Conservation (phyloP, 1,140 invertebrate species). For the Maniola jurtina region DNA sequence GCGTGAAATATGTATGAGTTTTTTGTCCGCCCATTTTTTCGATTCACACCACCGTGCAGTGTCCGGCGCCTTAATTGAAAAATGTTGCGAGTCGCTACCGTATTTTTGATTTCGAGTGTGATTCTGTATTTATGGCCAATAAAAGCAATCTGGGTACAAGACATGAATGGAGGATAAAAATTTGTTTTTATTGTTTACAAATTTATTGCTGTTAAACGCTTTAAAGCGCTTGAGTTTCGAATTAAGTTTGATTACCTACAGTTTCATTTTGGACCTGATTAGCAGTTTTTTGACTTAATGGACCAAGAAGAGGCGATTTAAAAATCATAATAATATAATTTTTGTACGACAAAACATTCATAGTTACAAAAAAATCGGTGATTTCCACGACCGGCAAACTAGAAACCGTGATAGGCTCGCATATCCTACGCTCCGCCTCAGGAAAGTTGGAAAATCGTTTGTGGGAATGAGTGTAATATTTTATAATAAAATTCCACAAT, state of each 20-base stretch:
- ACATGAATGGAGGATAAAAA: slow-evolving; percentile 12
- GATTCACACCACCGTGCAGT: slow-evolving; percentile 39
- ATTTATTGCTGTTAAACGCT: slow-evolving; percentile 20
- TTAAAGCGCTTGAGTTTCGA: not conserved
- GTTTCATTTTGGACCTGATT: not conserved
- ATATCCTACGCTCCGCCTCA: too few relatives aligned
- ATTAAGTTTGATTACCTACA: not conserved
- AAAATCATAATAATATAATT: too few relatives aligned
- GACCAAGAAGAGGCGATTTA: not conserved
- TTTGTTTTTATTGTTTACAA: slow-evolving; percentile 17
- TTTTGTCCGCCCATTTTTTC: slow-evolving; percentile 64
- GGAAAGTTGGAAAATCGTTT: too few relatives aligned
- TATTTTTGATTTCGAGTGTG: slow-evolving; percentile 31
- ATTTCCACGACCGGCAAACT: too few relatives aligned
- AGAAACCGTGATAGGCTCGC: too few relatives aligned
- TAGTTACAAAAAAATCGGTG: too few relatives aligned
- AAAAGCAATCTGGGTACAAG: slow-evolving; percentile 30
- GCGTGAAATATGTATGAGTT: slow-evolving; percentile 65
- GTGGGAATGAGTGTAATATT: too few relatives aligned
- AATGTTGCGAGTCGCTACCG: slow-evolving; percentile 42
- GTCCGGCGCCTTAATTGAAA: slow-evolving; percentile 49
- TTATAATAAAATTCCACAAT: too few relatives aligned
- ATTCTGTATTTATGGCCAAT: slow-evolving; percentile 38
- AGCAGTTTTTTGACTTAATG: too few relatives aligned
- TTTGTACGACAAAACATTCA: too few relatives aligned